A percentile compares a stretch with the other conserved stretches of the same genome.
These are phyloP conservation scores for Galerucella pusilla DNA, from an alignment of 2,888 invertebrate species.

Conservation along the genomic window DNA sequence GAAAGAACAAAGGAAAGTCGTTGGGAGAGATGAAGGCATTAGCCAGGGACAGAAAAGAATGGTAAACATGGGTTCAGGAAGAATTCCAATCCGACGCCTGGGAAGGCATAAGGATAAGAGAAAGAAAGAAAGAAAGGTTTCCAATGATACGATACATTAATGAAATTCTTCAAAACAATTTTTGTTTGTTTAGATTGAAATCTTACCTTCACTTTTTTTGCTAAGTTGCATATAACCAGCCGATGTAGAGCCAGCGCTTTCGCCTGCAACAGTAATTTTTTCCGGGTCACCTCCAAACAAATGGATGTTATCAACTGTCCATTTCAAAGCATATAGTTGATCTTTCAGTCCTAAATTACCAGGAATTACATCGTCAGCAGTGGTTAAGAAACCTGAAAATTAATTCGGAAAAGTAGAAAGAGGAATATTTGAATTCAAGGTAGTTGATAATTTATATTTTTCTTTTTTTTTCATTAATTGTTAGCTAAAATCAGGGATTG, in stretches of 20 bases:
- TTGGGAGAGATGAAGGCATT: too few species aligned
- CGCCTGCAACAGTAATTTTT: constrained; percentile 33
- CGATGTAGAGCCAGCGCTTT: constrained; percentile 37
- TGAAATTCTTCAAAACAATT: not conserved
- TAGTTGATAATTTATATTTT: too few species aligned
- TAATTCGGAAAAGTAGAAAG: too few species aligned
- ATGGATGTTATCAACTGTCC: constrained; percentile 30
- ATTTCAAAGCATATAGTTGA: constrained; percentile 30
- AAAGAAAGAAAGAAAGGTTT: too few species aligned
- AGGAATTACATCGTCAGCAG: constrained; percentile 34
- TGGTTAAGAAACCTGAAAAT: constrained; percentile 35
- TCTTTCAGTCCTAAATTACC: constrained; percentile 36
- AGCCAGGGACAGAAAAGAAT: too few species aligned
- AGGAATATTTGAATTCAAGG: too few species aligned
- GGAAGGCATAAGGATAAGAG: too few species aligned
- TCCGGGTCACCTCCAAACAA: constrained; percentile 32
- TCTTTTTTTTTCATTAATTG: too few species aligned
- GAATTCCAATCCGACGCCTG: too few species aligned
- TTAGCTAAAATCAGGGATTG: too few species aligned
- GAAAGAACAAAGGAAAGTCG: too few species aligned
- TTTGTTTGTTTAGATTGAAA: not conserved
- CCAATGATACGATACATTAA: not conserved
- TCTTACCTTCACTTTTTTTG: constrained; percentile 25
- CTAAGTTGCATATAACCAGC: constrained; percentile 36
- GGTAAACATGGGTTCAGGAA: too few species aligned